phyloP scores from a whole-genome alignment of 2,113 vertebrate genomes.

The Galemys pyrenaicus region DNA sequence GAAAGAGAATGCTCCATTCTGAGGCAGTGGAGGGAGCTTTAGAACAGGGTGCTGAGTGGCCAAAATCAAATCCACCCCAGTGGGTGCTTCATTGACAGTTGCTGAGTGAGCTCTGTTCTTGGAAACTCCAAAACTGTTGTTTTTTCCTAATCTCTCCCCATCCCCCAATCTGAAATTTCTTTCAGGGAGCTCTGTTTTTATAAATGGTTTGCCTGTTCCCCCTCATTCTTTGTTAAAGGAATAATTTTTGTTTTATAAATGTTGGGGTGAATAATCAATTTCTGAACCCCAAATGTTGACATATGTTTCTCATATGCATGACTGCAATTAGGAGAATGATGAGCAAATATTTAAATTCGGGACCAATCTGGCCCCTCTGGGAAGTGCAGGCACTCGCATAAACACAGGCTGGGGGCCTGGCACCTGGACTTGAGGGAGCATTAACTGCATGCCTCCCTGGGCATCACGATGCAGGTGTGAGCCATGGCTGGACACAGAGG shows the following conservation, averaged over 20 bases:
- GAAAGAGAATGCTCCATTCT: neutral
- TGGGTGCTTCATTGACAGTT: neutral
- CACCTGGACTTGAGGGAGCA: too few relatives aligned
- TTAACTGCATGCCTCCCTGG: rapidly evolving
- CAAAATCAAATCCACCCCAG: neutral
- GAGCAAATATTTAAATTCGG: neutral
- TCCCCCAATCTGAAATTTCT: neutral
- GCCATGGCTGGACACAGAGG: rapidly evolving
- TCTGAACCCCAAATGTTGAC: neutral
- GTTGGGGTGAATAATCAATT: neutral
- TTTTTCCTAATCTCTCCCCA: too few relatives aligned
- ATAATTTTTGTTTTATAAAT: neutral
- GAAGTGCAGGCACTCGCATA: neutral
- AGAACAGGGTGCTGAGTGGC: neutral
- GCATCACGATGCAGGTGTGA: neutral
- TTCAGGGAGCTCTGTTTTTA: neutral
- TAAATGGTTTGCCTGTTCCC: neutral
- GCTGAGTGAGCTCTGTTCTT: neutral
- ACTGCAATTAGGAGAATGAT: neutral
- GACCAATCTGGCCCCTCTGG: neutral
- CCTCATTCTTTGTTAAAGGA: neutral
- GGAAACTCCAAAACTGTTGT: neutral
- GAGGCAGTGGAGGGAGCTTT: neutral
- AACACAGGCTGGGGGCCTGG: rapidly evolving
- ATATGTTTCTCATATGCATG: neutral